Evolutionary conservation across 2,113 vertebrate genomes (phyloP).

Genomic region (Toxotes jaculatrix): DNA sequence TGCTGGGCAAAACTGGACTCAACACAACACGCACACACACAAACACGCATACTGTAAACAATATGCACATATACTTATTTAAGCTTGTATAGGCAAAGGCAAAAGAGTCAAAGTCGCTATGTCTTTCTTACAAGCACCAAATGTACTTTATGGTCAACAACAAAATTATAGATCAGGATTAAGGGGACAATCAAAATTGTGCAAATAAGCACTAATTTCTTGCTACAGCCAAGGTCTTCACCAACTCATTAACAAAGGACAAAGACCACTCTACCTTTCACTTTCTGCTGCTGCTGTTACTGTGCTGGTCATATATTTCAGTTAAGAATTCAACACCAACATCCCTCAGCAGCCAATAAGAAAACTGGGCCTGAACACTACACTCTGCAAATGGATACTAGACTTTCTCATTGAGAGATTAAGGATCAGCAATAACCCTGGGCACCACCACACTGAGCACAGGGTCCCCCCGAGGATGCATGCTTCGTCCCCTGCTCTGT

Average conservation of each 20-base stretch:
- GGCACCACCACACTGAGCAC: too few species aligned
- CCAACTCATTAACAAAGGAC: conserved; percentile 37
- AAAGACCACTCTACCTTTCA: conserved; percentile 26
- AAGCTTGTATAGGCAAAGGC: conserved; percentile 21
- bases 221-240: conserved; percentile 4
- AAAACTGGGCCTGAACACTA: too few species aligned
- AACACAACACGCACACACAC: conserved; percentile 7
- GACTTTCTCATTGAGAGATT: too few species aligned
- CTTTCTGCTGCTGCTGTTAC: conserved; percentile 12
- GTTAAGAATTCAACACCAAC: too few species aligned
- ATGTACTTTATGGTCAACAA: conserved; percentile 14
- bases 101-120: conserved; percentile 41
- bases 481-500: too few species aligned
- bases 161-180: conserved; percentile 21
- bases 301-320: neutral
- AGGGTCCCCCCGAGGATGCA: too few species aligned
- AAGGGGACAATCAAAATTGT: conserved; percentile 26
- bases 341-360: too few species aligned
- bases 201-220: conserved; percentile 30
- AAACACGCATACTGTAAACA: neutral
- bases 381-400: too few species aligned
- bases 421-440: too few species aligned
- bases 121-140: conserved; percentile 14
- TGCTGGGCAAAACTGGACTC: conserved; percentile 47
- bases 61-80: conserved; percentile 11